These are phyloP conservation scores for Philereme transversata DNA, from an alignment of 2,888 invertebrate genomes.

Conservation along the genomic window DNA sequence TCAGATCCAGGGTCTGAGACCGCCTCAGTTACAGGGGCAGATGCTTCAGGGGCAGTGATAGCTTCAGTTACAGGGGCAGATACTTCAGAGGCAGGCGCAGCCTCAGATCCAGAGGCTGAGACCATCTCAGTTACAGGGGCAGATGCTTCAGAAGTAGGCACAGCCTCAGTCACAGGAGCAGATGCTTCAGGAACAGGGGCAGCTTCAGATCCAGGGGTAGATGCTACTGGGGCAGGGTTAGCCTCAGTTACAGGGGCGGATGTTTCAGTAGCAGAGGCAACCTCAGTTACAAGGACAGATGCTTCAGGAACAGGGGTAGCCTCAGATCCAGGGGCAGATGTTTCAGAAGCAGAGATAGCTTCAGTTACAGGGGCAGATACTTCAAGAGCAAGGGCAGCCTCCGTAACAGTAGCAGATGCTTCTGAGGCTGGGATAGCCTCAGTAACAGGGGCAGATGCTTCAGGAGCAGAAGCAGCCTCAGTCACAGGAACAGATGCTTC, in stretches of 20 bases:
- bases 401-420: background rate
- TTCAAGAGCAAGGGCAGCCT: background rate
- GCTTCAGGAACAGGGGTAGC: background rate
- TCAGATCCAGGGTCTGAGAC: background rate
- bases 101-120: constrained; percentile 1
- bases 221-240: constrained; percentile 3
- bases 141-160: background rate
- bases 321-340: constrained; percentile 13
- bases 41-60: background rate
- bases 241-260: background rate
- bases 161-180: background rate
- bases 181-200: constrained; percentile 6
- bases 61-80: background rate
- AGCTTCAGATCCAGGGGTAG: background rate
- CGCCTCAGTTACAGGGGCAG: background rate
- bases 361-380: constrained; percentile 4
- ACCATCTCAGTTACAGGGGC: constrained; percentile 9
- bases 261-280: background rate
- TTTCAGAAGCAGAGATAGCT: constrained; percentile 3
- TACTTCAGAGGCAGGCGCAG: no score
- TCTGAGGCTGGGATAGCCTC: constrained; percentile 4
- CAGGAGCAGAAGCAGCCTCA: background rate
- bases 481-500: background rate
- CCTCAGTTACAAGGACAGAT: background rate
- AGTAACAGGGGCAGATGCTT: no score